Base-by-base conservation (phyloP, 2,797 vertebrate genomes). In the Vireo griseus region DNA sequence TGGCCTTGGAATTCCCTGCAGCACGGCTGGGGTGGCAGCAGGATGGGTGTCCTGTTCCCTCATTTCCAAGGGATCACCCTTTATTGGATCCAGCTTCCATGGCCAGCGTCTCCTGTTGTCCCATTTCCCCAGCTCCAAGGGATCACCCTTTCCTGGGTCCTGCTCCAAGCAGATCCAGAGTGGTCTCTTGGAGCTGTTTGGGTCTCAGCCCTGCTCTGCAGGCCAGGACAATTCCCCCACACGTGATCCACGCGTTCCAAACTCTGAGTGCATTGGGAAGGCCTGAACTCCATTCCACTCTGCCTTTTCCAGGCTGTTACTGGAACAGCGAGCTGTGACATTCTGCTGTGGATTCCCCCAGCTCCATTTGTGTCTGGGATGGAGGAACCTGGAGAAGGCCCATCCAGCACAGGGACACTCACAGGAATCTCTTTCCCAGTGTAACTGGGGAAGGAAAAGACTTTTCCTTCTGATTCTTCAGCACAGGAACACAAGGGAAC, bases 141-240 rank as follows among this genome's bases (percentile, higher is more conserved):
- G 51, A 13, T 37, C 39, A 6, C 9, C 31, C 31, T 35, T 40
- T 2, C 2, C 2, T 14, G 39, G 37, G 52, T 45, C n/a, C 59
- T 45, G 39, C 74, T 89, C 84, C 90, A 73, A 39, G 81, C 25
- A 2, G 58, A 3, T 24, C 85, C 89, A 31, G 40, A 63, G 65
- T 25, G 17, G 13, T 62, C 83, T 88, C 82, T 45, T 61, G 6
- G 2, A 94, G 92, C 76, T 50, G 8, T 62, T 88, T 77, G 94
- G 86, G 93, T 55, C 91, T 82, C 66, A 59, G 48, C 71, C 82
- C 3, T 33, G 75, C 42, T 94, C 93, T 85, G 79, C 1, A 5
- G 75, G 95, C 91, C 93, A 90, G 86, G 40, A 72, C 67, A 82
- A 92, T 93, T 92, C 95, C 91, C 95, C 78, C 33, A 44, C 1